Evolutionary conservation across 2,797 vertebrate genomes (phyloP), one percentile per base, ranked within the genome.

Genomic region (Chiloscyllium punctatum): DNA sequence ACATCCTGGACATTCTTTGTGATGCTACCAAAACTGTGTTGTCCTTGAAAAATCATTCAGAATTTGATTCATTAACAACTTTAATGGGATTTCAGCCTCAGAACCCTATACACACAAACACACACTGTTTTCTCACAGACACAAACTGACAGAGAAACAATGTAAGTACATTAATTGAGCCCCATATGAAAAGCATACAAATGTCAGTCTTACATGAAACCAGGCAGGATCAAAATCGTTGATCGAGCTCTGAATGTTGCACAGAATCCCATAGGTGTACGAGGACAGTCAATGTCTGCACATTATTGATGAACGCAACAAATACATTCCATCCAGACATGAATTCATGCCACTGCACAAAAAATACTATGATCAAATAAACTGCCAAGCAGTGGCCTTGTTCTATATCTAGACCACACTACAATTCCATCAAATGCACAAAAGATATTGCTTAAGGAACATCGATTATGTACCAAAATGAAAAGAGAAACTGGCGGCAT

Each of bases 261-360:
- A 69, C 33, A 94, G 90, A 66, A 13, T 57, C 57, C 57, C 57
- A 57, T 57, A 57, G 7, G 57, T 7, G 57, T 57, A 8, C 7
- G 8, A 51, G 84, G 18, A 86, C 8, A 9, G 42, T 51, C 84
- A 86, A 68, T 94, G 33, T 7, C 16, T 69, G 11, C 33, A 37
- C 33, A 94, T 57, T 8, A 94, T 18, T 94, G 37, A 68, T 86
- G 42, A 86, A 86, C 86, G 37, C 37, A 86, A 86, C 21, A 86
- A 86, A 51, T 94, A n/a, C 4, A 94, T 71, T 37, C 9, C 37
- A 37, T n/a, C 42, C 88, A 66, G 57, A 68, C 33, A n/a, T n/a
- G 57, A 92, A n/a, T 92, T 92, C n/a, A 94, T 21, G 66, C 66
- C 57, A 69, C 66, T 69, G n/a, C 91, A 94, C 62, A 69, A 92